Conservation (phyloP, 2,113 vertebrate genomes). For the Zingel zingel region DNA sequence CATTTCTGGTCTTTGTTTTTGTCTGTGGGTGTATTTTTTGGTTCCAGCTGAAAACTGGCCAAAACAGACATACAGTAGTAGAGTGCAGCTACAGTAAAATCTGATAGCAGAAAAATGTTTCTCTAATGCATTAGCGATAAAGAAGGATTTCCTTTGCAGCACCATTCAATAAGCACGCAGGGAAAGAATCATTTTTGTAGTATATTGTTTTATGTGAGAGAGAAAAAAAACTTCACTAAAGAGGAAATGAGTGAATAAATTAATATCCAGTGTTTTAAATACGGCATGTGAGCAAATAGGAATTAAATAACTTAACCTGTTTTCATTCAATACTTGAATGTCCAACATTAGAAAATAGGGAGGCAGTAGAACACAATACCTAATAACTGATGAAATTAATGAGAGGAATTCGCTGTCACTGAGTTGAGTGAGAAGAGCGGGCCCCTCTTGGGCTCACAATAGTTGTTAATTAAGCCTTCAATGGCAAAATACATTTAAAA, state of each 20-base stretch:
- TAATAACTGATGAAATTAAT: not conserved
- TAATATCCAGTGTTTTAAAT: not conserved
- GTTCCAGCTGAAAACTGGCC: constrained; percentile 30
- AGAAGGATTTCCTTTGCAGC: constrained; percentile 3
- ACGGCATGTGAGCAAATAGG: not conserved
- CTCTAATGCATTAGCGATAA: not conserved
- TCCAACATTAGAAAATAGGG: not conserved
- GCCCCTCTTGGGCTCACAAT: not conserved
- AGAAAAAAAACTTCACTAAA: not conserved
- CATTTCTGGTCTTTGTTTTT: not conserved
- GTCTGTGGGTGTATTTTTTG: constrained; percentile 8
- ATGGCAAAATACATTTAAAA: not conserved
- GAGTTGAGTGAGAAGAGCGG: not conserved
- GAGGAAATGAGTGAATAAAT: constrained; percentile 32
- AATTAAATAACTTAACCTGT: not conserved
- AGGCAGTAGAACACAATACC: not conserved
- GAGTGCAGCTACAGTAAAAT: not conserved
- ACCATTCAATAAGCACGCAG: not conserved
- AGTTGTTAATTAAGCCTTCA: not conserved
- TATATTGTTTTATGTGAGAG: not conserved
- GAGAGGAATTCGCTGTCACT: not conserved
- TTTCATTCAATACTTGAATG: not conserved
- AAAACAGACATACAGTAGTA: not conserved
- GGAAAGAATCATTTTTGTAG: not conserved
- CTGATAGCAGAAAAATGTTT: not conserved